These are phyloP conservation scores for Colletes collaris DNA, from an alignment of 2,888 invertebrate species.

Conservation along the genomic window DNA sequence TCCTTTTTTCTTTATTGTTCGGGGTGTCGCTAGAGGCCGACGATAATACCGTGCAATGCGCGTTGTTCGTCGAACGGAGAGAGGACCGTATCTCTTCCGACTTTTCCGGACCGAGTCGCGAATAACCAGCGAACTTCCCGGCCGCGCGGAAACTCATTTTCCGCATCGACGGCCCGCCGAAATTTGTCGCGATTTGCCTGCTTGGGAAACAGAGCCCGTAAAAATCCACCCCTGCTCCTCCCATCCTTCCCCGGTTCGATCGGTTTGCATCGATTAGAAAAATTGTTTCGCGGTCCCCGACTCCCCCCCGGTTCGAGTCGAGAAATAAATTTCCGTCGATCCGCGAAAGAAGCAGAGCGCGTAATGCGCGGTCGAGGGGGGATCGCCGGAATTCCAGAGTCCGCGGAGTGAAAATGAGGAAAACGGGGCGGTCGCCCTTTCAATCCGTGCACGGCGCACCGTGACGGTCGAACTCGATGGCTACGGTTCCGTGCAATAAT, in stretches of 20 bases:
- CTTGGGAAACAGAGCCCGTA: conserved; percentile 48
- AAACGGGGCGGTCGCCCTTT: background rate
- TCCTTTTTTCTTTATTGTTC: background rate
- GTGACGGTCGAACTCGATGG: background rate
- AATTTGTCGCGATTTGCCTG: conserved; percentile 70
- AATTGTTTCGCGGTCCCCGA: no score
- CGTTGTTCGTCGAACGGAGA: conserved; percentile 14
- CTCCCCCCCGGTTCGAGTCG: no score
- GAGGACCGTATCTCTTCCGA: conserved; percentile 50
- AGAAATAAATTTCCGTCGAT: no score
- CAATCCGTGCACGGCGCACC: background rate
- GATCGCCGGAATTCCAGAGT: background rate
- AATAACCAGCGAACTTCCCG: conserved; percentile 55
- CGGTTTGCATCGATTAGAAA: background rate
- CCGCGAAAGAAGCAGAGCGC: conserved; percentile 7
- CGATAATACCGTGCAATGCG: conserved; percentile 36
- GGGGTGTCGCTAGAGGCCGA: background rate
- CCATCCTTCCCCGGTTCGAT: background rate
- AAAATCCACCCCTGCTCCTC: conserved; percentile 46
- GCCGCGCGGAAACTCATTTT: conserved; percentile 75
- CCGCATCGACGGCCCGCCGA: conserved; percentile 71
- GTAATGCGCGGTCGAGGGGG: background rate
- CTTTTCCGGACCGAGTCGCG: conserved; percentile 36
- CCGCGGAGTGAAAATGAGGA: conserved; percentile 1
- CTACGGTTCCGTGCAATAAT: conserved; percentile 18